Conservation (phyloP, 2,888 invertebrate genomes). For the Diaprepes abbreviatus region DNA sequence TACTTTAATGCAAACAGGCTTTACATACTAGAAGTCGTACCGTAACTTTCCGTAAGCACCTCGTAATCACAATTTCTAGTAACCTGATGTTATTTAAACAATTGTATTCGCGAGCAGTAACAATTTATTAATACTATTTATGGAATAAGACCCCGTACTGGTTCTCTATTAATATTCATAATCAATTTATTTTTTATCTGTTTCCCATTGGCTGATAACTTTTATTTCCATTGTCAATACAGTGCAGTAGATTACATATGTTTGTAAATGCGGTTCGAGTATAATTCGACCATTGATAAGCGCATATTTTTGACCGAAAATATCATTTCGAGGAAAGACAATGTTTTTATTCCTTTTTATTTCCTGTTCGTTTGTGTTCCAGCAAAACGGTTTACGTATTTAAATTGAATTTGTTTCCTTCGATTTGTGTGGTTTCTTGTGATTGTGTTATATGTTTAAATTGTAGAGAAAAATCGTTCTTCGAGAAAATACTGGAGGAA, state of each 20-base stretch:
- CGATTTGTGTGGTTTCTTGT: not conserved
- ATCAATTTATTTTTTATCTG: conserved; percentile 21
- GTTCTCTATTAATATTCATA: conserved; percentile 13
- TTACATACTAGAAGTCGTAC: too few relatives aligned
- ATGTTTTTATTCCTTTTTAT: not conserved
- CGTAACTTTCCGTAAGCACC: not conserved
- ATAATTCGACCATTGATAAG: not conserved
- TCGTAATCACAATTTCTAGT: not conserved
- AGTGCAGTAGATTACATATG: conserved; percentile 1
- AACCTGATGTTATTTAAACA: not conserved
- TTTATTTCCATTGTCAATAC: conserved; percentile 5
- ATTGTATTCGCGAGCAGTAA: not conserved
- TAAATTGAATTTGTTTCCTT: not conserved
- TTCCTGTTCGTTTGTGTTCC: not conserved
- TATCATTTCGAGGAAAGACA: not conserved
- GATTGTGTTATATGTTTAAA: too few relatives aligned
- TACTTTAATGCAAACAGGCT: too few relatives aligned
- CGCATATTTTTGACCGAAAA: conserved; percentile 3
- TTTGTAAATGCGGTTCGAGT: conserved; percentile 8
- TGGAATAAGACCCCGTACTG: conserved; percentile 1
- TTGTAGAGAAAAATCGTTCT: too few relatives aligned
- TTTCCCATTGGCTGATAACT: conserved; percentile 13
- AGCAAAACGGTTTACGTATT: not conserved
- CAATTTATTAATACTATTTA: not conserved
- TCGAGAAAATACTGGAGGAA: too few relatives aligned